A percentile compares a stretch with the other conserved stretches of the same genome.
Evolutionary conservation across 1,140 invertebrate species (phyloP).

Genomic region (Anadara kagoshimensis): DNA sequence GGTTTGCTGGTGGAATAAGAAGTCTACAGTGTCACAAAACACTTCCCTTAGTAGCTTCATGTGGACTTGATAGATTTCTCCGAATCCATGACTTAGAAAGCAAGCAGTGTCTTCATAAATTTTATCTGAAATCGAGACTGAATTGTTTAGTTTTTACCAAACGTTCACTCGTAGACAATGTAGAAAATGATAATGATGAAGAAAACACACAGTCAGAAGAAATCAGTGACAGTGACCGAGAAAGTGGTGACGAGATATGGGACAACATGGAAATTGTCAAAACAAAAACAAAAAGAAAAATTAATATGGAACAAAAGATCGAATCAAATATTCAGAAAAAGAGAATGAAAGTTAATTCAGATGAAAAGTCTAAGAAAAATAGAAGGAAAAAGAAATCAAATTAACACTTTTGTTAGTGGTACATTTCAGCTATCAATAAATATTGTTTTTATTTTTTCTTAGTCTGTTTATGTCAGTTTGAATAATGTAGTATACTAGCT

Average conservation of each 20-base stretch:
- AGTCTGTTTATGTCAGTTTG: too few relatives aligned
- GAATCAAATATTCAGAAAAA: too few relatives aligned
- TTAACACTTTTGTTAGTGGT: too few relatives aligned
- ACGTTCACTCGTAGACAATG: constrained; percentile 20
- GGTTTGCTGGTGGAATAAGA: constrained; percentile 82
- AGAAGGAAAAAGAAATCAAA: too few relatives aligned
- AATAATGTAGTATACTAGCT: too few relatives aligned
- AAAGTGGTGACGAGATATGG: constrained; percentile 61
- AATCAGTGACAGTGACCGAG: constrained; percentile 14
- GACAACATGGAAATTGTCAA: constrained; percentile 58
- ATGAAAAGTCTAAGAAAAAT: too few relatives aligned
- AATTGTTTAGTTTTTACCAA: constrained; percentile 71
- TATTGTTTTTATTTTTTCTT: too few relatives aligned
- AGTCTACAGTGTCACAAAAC: constrained; percentile 79
- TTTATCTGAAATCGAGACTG: constrained; percentile 75
- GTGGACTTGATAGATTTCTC: constrained; percentile 86
- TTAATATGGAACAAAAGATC: constrained; percentile 7
- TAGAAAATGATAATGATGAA: constrained; percentile 21
- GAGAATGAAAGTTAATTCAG: too few relatives aligned
- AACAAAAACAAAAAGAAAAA: constrained; percentile 45
- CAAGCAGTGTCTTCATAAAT: constrained; percentile 81
- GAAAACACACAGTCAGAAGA: neutral
- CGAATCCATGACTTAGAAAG: constrained; percentile 84
- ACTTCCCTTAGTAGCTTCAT: constrained; percentile 81
- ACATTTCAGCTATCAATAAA: too few relatives aligned